Base-by-base conservation (phyloP, 2,113 vertebrate genomes). In the Periophthalmus modestus region DNA sequence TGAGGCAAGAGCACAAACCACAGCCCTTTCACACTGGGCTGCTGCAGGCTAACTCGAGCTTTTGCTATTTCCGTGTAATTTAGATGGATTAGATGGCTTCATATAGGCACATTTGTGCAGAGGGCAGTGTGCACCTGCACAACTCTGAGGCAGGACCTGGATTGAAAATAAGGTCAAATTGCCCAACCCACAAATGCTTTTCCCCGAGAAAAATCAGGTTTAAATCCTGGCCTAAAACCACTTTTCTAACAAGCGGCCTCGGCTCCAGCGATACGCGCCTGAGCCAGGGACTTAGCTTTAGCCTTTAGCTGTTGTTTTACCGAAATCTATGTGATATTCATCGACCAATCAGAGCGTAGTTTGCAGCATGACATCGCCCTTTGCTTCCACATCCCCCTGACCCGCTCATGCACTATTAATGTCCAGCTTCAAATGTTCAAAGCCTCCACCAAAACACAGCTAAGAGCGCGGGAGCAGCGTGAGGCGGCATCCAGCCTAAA, bases 311-410 rank as follows among this genome's bases (percentile, higher is more conserved):
- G 59, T 62, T 62, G 59, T 62, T 62, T 34, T 9, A 34, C 59
- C 34, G 66, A 21, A 68, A 75, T 1, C 28, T 43, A 18, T 74
- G 69, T 66, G 62, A 80, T 62, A 75, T 67, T 58, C 34, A 23
- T 21, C 63, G 50, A 48, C 48, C 46, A 77, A 39, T 68, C 5
- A 33, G 36, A 50, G 57, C 9, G 0, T 15, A 4, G 10, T 18
- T 23, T 70, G 61, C 61, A 34, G 50, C 18, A 34, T 48, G 61
- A 71, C 61, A 58, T 39, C 14, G 10, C 23, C 63, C 57, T 33
- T 65, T 28, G 43, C 55, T 7, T 47, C 63, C 67, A 50, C 15
- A 55, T n/a, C 50, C 36, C 21, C 15, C 21, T 24, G 23, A 48
- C 19, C 33, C 21, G 5, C 21, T 73, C 28, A 73, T 46, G 33